Evolutionary conservation across 2,797 vertebrate genomes (phyloP), one percentile per base, ranked within the genome.

Genomic region (Cuniculus paca): DNA sequence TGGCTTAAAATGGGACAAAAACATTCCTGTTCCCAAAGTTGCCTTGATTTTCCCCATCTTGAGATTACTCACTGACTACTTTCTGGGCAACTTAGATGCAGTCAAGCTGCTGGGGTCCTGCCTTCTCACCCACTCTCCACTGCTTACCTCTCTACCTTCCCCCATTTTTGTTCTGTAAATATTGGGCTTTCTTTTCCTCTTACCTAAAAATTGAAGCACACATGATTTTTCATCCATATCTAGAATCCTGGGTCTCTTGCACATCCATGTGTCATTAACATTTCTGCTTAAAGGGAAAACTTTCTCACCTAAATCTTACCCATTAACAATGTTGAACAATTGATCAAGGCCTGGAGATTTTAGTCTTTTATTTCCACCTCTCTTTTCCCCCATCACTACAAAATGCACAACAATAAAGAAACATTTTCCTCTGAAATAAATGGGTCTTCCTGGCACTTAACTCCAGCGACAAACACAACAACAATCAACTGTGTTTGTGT

Each of bases 161-260:
- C 70, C 52, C 42, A 74, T 28, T 85, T 4, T 19, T 3, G 13
- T 42, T 42, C 52, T 77, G 58, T 65, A 60, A 65, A 68, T 36
- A 39, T 82, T 65, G 36, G 2, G 58, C 48, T 68, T n/a, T 36
- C 74, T 50, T 70, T 19, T 90, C 52, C n/a, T 91, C 20, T 87
- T 74, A 85, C 39, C 17, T 65, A 28, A 26, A 92, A 83, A 80
- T 88, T 83, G 24, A 90, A 28, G 68, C 14, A 22, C 22, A 87
- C 87, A 6, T 20, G 31, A 20, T 88, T 74, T 70, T 83, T 90
- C 77, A 85, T 26, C n/a, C 11, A 39, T 28, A 63, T 13, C 0
- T 36, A 63, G 75, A 78, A 54, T 42, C 60, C 26, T 63, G 31
- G 22, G 11, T 54, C 91, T 60, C 36, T 48, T 80, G 45, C 24